phyloP scores from a whole-genome alignment of 2,113 vertebrate genomes.

The Macaca mulatta region DNA sequence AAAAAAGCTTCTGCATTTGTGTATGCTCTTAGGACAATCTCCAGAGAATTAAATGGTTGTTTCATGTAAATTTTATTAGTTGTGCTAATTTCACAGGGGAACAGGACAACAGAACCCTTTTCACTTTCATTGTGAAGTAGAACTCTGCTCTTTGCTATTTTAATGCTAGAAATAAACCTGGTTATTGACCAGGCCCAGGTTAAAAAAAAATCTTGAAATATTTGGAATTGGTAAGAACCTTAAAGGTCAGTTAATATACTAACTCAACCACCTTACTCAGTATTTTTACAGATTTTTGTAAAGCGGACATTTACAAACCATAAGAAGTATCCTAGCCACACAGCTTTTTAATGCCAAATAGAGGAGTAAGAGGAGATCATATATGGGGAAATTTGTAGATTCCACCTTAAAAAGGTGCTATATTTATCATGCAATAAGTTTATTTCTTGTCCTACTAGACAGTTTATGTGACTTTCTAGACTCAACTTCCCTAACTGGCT shows the following conservation, averaged over 20 bases:
- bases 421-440: not conserved
- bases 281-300: not conserved
- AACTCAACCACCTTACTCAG: not conserved
- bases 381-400: not conserved
- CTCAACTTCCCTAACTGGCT: not conserved
- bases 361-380: not conserved
- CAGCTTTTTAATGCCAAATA: not conserved
- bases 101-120: not conserved
- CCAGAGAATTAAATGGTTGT: not conserved
- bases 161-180: not conserved
- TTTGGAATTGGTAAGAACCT: not conserved
- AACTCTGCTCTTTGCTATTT: not conserved
- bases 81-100: not conserved
- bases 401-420: not conserved
- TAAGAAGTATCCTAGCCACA: not conserved
- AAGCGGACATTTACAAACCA: not conserved
- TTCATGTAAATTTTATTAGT: not conserved
- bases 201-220: not conserved
- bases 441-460: not conserved
- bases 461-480: not conserved
- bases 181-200: not conserved
- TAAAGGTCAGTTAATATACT: not conserved
- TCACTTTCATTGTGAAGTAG: no score
- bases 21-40: not conserved
- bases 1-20: not conserved